Base-by-base conservation (phyloP, 2,888 invertebrate species). In the Cistogaster globosa region DNA sequence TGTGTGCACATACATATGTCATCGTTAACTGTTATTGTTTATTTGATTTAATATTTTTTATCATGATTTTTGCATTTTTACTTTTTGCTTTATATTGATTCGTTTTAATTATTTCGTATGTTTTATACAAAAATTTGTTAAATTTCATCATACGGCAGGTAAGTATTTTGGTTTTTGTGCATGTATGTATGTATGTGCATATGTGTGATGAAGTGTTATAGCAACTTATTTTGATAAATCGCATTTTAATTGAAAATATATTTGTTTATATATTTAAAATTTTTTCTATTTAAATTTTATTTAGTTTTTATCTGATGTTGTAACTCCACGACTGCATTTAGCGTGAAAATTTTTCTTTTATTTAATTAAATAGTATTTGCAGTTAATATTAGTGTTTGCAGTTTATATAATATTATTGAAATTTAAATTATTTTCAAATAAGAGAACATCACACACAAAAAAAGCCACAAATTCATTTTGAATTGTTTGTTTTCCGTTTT, bases 31-130 rank as follows among this genome's bases (percentile, higher is more conserved):
- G 58, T 79, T 69, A 45, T 77, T 71, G 78, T 74, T 71, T 58
- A 68, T 82, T 82, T 55, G 68, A 78, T 79, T 85, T 75, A 58
- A 79, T 82, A 75, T 79, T 38, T 63, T 71, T 63, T n/a, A 71
- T 79, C 53, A 18, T 9, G 55, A 71, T 76, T 63, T 38, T 65
- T n/a, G 60, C 26, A 55, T 74, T 78, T 82, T 78, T 42, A 55
- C n/a, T 48, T 78, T 38, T 42, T 42, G 57, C 53, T 74, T 62
- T 14, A 12, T 22, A 68, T 75, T 75, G 65, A 65, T 69, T 82
- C 65, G 75, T 69, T 81, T 78, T 82, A 81, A 81, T 82, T 85
- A 78, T 82, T 74, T 78, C 53, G 65, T 60, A 68, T 78, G 38
- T 74, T 18, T 68, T 20, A 48, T 60, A 62, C 53, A 74, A 53